Percentiles rank a stretch among this genome's conserved stretches.
These are phyloP conservation scores for Salvelinus sp. DNA, from an alignment of 2,113 vertebrate species.

Conservation along the genomic window DNA sequence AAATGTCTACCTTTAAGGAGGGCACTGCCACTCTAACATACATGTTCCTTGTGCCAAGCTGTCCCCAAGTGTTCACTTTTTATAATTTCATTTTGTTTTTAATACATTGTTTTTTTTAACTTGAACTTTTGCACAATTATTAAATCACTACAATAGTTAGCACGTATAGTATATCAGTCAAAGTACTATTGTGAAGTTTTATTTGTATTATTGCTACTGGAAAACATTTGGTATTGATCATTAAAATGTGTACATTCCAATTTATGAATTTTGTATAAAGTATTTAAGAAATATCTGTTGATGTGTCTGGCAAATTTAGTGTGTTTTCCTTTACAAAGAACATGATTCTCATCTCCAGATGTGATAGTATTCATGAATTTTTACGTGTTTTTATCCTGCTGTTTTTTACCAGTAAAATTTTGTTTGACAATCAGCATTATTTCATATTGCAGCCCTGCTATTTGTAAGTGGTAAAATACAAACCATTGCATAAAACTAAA, in stretches of 20 bases:
- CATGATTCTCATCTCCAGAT: no score
- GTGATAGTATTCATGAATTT: no score
- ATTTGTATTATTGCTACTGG: constrained; percentile 55
- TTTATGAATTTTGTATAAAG: constrained; percentile 70
- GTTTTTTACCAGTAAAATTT: no score
- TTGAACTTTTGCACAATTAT: constrained; percentile 49
- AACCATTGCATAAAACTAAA: no score
- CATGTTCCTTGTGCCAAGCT: constrained; percentile 72
- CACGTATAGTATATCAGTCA: constrained; percentile 44
- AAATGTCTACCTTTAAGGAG: not conserved
- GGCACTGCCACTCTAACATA: constrained; percentile 43
- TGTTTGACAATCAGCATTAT: no score
- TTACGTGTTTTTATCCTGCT: no score
- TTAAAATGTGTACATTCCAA: constrained; percentile 58
- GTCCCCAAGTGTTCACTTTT: constrained; percentile 30
- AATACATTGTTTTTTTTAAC: constrained; percentile 29
- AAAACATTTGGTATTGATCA: constrained; percentile 43
- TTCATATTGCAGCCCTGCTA: no score
- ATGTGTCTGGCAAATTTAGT: not conserved
- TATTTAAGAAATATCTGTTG: constrained; percentile 44
- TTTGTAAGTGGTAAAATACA: no score
- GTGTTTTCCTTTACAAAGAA: no score
- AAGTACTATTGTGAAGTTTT: constrained; percentile 57
- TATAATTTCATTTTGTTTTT: constrained; percentile 29
- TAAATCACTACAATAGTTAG: constrained; percentile 50